Percentiles rank a stretch among this genome's conserved stretches.
Evolutionary conservation across 2,888 invertebrate genomes (phyloP).

Genomic region (Falcaria lacertinaria): DNA sequence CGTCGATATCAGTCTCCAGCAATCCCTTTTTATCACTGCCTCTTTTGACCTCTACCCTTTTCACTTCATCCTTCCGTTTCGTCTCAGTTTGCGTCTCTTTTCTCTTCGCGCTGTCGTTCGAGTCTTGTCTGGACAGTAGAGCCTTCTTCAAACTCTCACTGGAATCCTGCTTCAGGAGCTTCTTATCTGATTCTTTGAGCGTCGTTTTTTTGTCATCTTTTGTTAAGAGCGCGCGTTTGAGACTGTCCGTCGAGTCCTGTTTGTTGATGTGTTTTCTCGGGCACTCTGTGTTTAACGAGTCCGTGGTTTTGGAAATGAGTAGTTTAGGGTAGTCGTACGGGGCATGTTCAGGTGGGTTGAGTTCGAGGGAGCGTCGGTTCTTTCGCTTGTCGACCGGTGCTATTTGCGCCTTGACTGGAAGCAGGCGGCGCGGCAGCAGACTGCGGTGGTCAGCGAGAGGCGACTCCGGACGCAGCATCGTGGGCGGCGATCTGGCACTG

Average conservation of each 20-base stretch:
- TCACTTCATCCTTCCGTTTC: constrained; percentile 51
- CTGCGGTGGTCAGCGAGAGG: constrained; percentile 78
- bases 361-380: constrained; percentile 71
- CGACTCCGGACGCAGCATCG: constrained; percentile 74
- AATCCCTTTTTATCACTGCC: constrained; percentile 68
- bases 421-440: constrained; percentile 67
- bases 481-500: constrained; percentile 55
- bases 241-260: constrained; percentile 69
- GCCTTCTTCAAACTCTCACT: constrained; percentile 68
- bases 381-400: constrained; percentile 68
- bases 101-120: constrained; percentile 65
- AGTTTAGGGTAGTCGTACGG: constrained; percentile 71
- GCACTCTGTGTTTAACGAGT: constrained; percentile 70
- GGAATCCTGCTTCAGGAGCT: constrained; percentile 60
- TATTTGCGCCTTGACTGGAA: constrained; percentile 70
- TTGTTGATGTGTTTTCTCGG: constrained; percentile 66
- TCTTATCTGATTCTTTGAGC: constrained; percentile 55
- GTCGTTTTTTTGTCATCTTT: constrained; percentile 64
- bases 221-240: constrained; percentile 61
- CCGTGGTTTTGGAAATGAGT: constrained; percentile 73
- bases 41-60: constrained; percentile 54
- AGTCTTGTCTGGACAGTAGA: constrained; percentile 61
- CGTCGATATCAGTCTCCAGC: constrained; percentile 66
- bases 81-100: constrained; percentile 59
- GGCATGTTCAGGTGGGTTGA: constrained; percentile 63